Evolutionary conservation across 1,140 invertebrate genomes (phyloP), one percentile per base, ranked within the genome.

Genomic region (Brachionus manjavacas): DNA sequence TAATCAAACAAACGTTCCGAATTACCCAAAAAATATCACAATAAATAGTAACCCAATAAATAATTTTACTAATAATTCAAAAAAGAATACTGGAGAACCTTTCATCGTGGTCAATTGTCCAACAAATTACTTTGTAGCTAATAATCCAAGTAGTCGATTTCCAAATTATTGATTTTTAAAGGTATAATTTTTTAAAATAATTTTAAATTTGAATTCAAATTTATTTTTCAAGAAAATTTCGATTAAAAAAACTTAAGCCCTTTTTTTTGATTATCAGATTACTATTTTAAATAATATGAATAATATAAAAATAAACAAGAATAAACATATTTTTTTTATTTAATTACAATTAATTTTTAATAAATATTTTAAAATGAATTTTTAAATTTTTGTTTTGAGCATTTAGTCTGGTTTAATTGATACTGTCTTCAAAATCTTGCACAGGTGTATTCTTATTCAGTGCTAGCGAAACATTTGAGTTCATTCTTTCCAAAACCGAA

Each of bases 401-500:
- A 46, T 12, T 14, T 46, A 46, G 20, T 0, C 6, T 35, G 4
- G 31, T 35, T 35, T 35, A 35, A 35, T 76, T 28, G n/a, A 49
- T n/a, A 25, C 46, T 41, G 43, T 76, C 43, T 76, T 76, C 43
- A 49, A 49, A 76, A 49, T 76, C 72, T 14, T 23, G 72, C 9
- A 76, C 72, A 43, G 72, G 72, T 25, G 72, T 76, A 76, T 76
- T 76, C 31, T 76, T 76, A 49, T 76, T 76, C 11, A 76, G 4
- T 76, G 16, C 41, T 9, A 23, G 23, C 11, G 68, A 14, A 16
- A 43, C 20, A 16, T 41, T 41, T 20, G 68, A 72, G 41, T 72
- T 72, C 28, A 72, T 20, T 72, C 72, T 11, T 76, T 76, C 72
- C 6, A 20, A 4, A 46, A 76, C 46, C 11, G 72, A 76, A 49